phyloP scores from a whole-genome alignment of 2,113 vertebrate species.

The Ursus arctos region DNA sequence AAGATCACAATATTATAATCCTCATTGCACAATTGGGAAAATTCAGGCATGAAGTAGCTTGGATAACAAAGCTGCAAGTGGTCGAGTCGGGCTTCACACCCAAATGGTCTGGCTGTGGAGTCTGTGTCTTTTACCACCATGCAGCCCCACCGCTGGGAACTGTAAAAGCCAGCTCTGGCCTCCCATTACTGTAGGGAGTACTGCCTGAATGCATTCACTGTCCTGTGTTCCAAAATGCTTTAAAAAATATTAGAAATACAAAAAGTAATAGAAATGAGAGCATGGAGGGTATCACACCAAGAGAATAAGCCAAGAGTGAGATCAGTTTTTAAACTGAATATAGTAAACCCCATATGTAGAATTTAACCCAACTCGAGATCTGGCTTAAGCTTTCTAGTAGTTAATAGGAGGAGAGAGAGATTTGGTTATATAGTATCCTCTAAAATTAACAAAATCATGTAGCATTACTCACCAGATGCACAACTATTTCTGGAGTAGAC shows the following conservation, averaged over 20 bases:
- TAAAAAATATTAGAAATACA: neutral
- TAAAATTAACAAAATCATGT: neutral
- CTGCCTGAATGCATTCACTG: neutral
- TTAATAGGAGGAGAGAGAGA: neutral
- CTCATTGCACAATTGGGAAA: neutral
- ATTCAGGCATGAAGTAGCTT: fast-evolving
- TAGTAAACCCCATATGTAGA: neutral
- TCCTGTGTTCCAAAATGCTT: neutral
- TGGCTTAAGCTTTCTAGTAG: neutral
- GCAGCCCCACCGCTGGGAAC: neutral
- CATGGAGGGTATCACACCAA: neutral
- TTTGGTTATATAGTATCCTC: neutral
- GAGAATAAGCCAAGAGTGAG: neutral
- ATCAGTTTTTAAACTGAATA: neutral
- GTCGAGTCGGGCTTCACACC: neutral
- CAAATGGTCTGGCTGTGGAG: neutral
- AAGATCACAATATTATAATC: neutral
- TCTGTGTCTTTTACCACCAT: neutral
- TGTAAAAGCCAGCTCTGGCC: neutral
- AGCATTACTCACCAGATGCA: neutral
- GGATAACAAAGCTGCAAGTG: neutral
- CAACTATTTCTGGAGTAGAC: neutral
- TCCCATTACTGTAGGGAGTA: neutral
- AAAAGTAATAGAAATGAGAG: neutral
- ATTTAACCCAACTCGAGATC: neutral